These are phyloP conservation scores for Atrichornis clamosus DNA, from an alignment of 2,113 vertebrate species.

Conservation along the genomic window DNA sequence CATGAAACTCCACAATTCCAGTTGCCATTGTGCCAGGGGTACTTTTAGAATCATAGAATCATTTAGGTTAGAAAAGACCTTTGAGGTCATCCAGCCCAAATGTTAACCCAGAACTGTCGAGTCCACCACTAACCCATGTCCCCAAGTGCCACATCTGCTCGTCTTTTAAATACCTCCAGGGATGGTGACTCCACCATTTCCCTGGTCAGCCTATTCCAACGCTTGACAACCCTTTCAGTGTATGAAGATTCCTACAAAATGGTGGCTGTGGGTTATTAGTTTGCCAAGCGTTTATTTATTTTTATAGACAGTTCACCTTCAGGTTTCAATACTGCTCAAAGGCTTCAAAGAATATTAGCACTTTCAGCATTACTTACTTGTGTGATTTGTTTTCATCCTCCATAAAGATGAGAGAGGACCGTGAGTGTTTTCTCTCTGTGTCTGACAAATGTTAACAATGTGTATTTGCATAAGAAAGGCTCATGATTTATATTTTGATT, in stretches of 20 bases:
- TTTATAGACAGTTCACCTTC: conserved; percentile 20
- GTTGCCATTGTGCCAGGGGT: neutral
- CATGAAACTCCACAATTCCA: neutral
- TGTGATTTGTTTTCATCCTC: conserved; percentile 40
- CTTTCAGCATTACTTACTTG: neutral
- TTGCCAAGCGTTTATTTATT: neutral
- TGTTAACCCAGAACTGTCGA: neutral
- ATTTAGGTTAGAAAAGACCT: neutral
- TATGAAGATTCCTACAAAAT: neutral
- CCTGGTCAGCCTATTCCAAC: neutral
- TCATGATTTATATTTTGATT: conserved; percentile 59
- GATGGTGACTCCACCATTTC: neutral
- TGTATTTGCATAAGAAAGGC: conserved; percentile 54
- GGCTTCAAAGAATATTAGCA: conserved; percentile 5
- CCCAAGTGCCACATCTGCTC: neutral
- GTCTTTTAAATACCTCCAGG: neutral
- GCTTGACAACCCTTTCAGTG: neutral
- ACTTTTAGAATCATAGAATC: neutral
- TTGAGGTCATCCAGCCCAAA: neutral
- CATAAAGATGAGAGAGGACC: conserved; percentile 24
- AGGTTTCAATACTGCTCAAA: neutral
- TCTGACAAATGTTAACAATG: conserved; percentile 53
- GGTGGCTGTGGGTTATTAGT: neutral
- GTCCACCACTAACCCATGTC: neutral
- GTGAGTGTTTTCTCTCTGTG: conserved; percentile 36